Conservation (phyloP, 2,113 vertebrate genomes). For the Strix aluco region DNA sequence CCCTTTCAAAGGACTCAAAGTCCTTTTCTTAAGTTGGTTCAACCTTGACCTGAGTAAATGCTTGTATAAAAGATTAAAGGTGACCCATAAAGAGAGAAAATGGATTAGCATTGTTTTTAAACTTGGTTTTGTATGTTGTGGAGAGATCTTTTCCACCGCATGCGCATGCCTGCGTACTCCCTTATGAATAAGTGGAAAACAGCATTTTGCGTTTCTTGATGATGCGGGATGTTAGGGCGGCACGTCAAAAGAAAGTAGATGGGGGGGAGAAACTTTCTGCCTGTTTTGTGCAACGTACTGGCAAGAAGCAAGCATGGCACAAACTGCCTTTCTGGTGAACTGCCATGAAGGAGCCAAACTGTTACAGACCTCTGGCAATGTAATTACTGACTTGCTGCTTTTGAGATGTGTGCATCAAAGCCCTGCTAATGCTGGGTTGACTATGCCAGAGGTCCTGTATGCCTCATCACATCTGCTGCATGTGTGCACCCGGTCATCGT, state of each 20-base stretch:
- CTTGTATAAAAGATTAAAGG: neutral
- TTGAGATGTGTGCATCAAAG: rapidly evolving
- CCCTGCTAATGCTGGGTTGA: neutral
- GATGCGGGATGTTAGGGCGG: neutral
- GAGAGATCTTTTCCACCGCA: neutral
- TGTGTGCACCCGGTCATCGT: rapidly evolving
- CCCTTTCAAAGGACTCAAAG: neutral
- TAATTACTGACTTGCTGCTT: neutral
- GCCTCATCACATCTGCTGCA: rapidly evolving
- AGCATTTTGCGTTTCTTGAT: neutral
- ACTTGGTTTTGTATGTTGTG: neutral
- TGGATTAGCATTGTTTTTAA: conserved; percentile 9
- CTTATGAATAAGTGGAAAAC: neutral
- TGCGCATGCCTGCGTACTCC: rapidly evolving
- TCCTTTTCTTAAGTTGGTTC: conserved; percentile 12
- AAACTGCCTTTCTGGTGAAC: neutral
- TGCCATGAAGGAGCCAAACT: neutral
- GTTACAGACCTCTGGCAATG: neutral
- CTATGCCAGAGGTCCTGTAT: rapidly evolving
- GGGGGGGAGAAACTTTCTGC: neutral
- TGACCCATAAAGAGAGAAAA: neutral
- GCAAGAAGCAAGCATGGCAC: neutral
- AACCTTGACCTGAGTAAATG: conserved; percentile 22
- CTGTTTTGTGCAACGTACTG: rapidly evolving
- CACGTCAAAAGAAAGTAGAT: rapidly evolving